Conservation (phyloP, 1,140 invertebrate species). For the Paraescarpia echinospica region DNA sequence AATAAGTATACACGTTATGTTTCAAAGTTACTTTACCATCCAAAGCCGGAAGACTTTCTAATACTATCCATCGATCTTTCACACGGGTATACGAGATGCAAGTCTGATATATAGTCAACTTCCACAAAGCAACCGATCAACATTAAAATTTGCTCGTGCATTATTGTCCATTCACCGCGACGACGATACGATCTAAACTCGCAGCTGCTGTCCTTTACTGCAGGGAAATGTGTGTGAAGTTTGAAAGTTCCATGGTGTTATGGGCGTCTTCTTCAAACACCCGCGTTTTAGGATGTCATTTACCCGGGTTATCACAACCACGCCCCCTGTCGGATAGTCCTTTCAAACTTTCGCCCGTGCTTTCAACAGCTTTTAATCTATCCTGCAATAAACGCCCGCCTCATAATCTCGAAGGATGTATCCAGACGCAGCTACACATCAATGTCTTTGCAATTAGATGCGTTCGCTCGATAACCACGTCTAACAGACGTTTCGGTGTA, state of each 20-base stretch:
- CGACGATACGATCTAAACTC: neutral
- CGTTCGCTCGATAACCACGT: neutral
- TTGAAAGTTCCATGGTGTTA: neutral
- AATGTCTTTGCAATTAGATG: neutral
- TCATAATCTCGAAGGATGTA: neutral
- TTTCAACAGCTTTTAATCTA: neutral
- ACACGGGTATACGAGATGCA: neutral
- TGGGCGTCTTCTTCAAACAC: neutral
- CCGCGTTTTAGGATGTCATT: neutral
- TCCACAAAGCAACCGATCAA: neutral
- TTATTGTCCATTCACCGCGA: neutral
- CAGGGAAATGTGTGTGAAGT: constrained; percentile 4
- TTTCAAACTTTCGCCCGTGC: neutral
- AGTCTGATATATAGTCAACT: neutral
- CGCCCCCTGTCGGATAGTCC: neutral
- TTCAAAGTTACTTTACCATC: neutral
- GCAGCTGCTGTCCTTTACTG: neutral
- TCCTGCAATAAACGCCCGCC: neutral
- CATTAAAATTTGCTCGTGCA: neutral
- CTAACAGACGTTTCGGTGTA: neutral
- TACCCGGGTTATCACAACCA: neutral
- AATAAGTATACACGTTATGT: neutral
- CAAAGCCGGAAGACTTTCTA: neutral
- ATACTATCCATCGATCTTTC: no score
- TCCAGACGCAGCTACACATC: neutral